Base-by-base conservation (phyloP, 2,888 invertebrate species). In the Incurvaria masculella region DNA sequence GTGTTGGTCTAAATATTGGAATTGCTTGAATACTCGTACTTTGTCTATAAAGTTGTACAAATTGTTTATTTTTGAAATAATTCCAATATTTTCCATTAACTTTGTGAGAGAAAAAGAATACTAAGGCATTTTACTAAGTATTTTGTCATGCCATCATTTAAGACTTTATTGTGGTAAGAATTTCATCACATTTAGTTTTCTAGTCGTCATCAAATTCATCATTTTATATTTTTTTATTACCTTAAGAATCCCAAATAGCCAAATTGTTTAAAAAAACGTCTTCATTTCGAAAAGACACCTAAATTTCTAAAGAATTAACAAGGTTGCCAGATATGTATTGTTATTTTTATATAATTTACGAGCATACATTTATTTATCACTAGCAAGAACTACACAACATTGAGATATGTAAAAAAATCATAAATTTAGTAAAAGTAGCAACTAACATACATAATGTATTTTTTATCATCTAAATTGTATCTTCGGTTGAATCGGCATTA, bases 131-230 rank as follows among this genome's bases (percentile, higher is more conserved):
- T 76, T 56, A 70, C 63, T 65, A 64, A 70, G 67, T 72, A 69
- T 69, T 70, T 72, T 72, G 72, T 70, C 69, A 66, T 68, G 69
- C 64, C 72, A 76, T 68, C 72, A 68, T 74, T 74, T 73, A 78
- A 78, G 75, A 76, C 76, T 78, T 75, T 75, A 75, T 65, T 68
- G 33, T 67, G 72, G 68, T 76, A 74, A 78, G 75, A 67, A 73
- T 75, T 75, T 76, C 76, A 73, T 72, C 69, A 74, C 78, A 78
- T 76, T 64, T 78, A 78, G 76, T 73, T 65, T 67, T 75, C 74
- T 78, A 78, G 78, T 71, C 67, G 70, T 76, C 76, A 76, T 74
- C 67, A 64, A 71, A 71, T 74, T 75, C 76, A 78, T 76, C 71
- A 70, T 68, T 69, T 66, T 66, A 63, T 69, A 65, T 61, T 47